Base-by-base conservation (phyloP, 1,140 invertebrate species). In the Lordiphosa collinella region DNA sequence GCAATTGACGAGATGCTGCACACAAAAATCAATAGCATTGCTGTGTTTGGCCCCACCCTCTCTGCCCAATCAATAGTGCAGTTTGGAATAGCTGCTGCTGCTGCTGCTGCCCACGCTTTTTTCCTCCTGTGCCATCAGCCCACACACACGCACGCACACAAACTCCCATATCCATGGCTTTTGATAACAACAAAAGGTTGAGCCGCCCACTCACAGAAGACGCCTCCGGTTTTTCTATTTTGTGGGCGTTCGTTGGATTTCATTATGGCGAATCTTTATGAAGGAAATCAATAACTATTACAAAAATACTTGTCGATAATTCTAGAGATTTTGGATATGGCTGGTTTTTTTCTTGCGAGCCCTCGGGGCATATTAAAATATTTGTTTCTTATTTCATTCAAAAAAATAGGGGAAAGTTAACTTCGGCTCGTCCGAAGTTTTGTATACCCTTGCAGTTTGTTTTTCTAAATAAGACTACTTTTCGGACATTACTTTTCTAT, bases 151-250 rank as follows among this genome's bases (percentile, higher is more conserved):
- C 49, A 62, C 10, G 8, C 25, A 25, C 14, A 29, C 41, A 11
- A 12, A 29, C 6, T 7, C 12, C 48, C 37, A 57, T 59, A 53
- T 59, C 63, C 67, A 69, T 62, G 49, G 66, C 57, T 60, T 67
- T 52, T 68, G 54, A 67, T 51, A 63, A 44, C 62, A 65, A 67
- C 53, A 66, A 58, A 67, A 58, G 54, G 63, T 67, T 64, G 7
- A 29, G 25, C 25, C 25, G 25, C 25, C 25, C 25, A 29, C 25
- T 8, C 25, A 29, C 6, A 29, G 34, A 46, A 49, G 9, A 46
- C 47, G 54, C 47, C 47, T 48, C 29, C 11, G 6, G 62, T 57
- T 66, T 66, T 66, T 12, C 25, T 41, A 43, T 13, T 47, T 22
- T 8, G 52, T 66, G 44, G 62, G 52, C 51, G 62, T 58, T 16